Conservation (phyloP, 1,140 invertebrate genomes). For the Trichogramma pretiosum region DNA sequence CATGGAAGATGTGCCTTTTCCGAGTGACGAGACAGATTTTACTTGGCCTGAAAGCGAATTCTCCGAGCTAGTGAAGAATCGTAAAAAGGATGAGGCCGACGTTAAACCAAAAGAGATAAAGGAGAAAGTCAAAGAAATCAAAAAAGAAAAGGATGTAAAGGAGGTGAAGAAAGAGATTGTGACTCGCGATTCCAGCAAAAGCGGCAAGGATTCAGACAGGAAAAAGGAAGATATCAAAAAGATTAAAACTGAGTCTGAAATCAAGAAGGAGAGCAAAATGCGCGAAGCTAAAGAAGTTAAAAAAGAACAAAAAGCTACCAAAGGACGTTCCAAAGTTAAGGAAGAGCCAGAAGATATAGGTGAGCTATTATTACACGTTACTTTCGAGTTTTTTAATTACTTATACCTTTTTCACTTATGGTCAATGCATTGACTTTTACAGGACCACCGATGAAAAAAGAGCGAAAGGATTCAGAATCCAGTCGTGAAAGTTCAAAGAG, state of each 20-base stretch:
- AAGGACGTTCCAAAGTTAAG: slow-evolving; percentile 40
- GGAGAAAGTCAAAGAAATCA: slow-evolving; percentile 43
- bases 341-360: slow-evolving; percentile 37
- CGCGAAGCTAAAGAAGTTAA: slow-evolving; percentile 39
- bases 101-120: slow-evolving; percentile 37
- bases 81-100: slow-evolving; percentile 50
- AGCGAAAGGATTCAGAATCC: slow-evolving; percentile 41
- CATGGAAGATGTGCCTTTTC: slow-evolving; percentile 70
- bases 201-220: slow-evolving; percentile 38
- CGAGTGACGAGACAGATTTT: slow-evolving; percentile 63
- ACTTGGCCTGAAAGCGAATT: slow-evolving; percentile 59
- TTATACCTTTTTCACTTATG: slow-evolving; percentile 5
- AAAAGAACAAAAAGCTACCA: slow-evolving; percentile 38
- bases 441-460: slow-evolving; percentile 36
- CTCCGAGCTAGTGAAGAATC: slow-evolving; percentile 50
- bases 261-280: slow-evolving; percentile 38
- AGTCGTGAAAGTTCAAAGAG: slow-evolving; percentile 37
- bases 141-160: slow-evolving; percentile 45
- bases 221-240: slow-evolving; percentile 45
- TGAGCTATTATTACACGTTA: slow-evolving; percentile 17
- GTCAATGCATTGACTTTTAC: too few species aligned
- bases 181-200: slow-evolving; percentile 43
- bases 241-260: slow-evolving; percentile 34
- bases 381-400: slow-evolving; percentile 8
- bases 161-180: slow-evolving; percentile 43